Percentiles rank a stretch among this genome's conserved stretches.
These are phyloP conservation scores for Priapulus caudatus DNA, from an alignment of 2,888 invertebrate species.

Conservation along the genomic window DNA sequence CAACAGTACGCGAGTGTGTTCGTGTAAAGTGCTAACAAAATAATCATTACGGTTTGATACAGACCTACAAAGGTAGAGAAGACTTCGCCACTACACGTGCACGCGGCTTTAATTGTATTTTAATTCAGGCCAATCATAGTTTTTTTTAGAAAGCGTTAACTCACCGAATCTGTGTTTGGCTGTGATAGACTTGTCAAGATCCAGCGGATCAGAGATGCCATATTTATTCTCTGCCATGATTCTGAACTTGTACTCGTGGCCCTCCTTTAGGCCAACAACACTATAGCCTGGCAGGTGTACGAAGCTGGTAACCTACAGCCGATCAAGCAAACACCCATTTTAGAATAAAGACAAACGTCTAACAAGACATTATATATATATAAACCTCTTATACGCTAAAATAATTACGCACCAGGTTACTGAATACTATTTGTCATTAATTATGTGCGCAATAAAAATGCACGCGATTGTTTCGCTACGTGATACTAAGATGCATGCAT, in stretches of 20 bases:
- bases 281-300: conserved; percentile 14
- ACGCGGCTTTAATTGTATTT: too few relatives aligned
- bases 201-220: conserved; percentile 82
- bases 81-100: too few relatives aligned
- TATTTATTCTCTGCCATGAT: conserved; percentile 72
- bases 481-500: too few relatives aligned
- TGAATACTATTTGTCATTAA: too few relatives aligned
- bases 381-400: conserved; percentile 6
- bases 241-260: conserved; percentile 93
- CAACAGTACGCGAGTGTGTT: too few relatives aligned
- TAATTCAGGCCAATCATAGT: background rate
- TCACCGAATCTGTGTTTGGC: conserved; percentile 94
- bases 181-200: conserved; percentile 70
- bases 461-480: too few relatives aligned
- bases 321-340: conserved; percentile 47
- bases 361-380: background rate
- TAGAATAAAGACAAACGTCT: conserved; percentile 1
- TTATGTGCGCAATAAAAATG: too few relatives aligned
- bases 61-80: too few relatives aligned
- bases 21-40: too few relatives aligned
- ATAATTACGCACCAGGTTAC: too few relatives aligned
- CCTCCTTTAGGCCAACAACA: conserved; percentile 51
- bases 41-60: too few relatives aligned
- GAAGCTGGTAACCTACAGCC: background rate
- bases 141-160: background rate